phyloP scores from a whole-genome alignment of 2,113 vertebrate species.

The Guaruba guarouba region DNA sequence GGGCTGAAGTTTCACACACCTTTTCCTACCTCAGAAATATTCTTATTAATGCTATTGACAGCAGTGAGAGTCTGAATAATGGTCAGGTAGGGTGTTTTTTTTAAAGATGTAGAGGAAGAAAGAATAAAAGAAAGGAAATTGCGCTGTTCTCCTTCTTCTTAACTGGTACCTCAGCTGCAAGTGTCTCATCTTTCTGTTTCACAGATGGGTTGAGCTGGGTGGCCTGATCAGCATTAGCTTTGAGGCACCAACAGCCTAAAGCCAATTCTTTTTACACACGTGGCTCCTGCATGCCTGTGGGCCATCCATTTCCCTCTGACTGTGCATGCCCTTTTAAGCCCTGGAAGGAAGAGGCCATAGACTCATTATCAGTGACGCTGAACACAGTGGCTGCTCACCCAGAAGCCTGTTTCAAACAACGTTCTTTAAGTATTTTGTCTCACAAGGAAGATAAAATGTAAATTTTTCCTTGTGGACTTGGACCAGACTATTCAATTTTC shows the following conservation, averaged over 20 bases:
- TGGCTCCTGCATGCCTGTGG: background rate
- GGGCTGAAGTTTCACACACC: background rate
- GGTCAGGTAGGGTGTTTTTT: background rate
- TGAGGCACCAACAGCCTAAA: background rate
- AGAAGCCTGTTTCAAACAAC: background rate
- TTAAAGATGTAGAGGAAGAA: background rate
- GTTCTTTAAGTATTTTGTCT: background rate
- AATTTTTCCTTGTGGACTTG: background rate
- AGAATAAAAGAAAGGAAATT: background rate
- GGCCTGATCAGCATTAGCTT: background rate
- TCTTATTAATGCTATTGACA: background rate
- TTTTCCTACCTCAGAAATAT: background rate
- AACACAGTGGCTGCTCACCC: background rate
- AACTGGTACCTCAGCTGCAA: background rate
- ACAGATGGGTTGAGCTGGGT: background rate
- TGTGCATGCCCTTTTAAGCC: background rate
- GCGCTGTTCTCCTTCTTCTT: background rate
- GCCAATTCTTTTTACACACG: background rate
- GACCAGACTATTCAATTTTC: background rate
- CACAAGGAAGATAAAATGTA: background rate
- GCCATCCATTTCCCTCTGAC: background rate
- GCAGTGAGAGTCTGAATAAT: background rate
- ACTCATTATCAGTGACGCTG: accelerated
- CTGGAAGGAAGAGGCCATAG: background rate
- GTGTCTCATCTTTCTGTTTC: background rate